phyloP scores from a whole-genome alignment of 2,797 vertebrate genomes.

The Triplophysa bombifrons region DNA sequence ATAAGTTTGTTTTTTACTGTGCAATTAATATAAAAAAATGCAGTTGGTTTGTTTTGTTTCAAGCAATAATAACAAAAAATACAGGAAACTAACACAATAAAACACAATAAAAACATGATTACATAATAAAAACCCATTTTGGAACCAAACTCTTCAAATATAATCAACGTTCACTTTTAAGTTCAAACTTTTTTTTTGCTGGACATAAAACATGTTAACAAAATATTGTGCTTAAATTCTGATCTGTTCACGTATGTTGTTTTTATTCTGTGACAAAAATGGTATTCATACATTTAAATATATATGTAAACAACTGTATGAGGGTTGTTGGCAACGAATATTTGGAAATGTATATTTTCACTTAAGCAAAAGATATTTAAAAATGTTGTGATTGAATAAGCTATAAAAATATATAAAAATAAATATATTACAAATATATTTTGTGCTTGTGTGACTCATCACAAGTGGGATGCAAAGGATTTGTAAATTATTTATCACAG shows the following conservation, averaged over 20 bases:
- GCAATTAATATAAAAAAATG: no score
- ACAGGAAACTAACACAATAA: no score
- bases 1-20: no score
- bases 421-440: not conserved
- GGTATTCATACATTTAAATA: not conserved
- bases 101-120: no score
- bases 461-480: slow-evolving; percentile 4
- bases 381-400: not conserved
- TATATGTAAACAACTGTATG: not conserved
- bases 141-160: no score
- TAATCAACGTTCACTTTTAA: no score
- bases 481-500: slow-evolving; percentile 38
- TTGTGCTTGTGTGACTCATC: not conserved
- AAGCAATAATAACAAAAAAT: no score
- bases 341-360: not conserved
- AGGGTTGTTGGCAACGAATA: not conserved
- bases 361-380: not conserved
- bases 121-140: no score
- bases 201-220: no score
- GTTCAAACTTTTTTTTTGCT: no score
- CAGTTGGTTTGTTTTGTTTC: no score
- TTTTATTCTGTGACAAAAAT: not conserved
- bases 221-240: no score
- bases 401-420: not conserved
- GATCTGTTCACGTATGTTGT: not conserved